Evolutionary conservation across 2,113 vertebrate genomes (phyloP).

Genomic region (Percina caprodes): DNA sequence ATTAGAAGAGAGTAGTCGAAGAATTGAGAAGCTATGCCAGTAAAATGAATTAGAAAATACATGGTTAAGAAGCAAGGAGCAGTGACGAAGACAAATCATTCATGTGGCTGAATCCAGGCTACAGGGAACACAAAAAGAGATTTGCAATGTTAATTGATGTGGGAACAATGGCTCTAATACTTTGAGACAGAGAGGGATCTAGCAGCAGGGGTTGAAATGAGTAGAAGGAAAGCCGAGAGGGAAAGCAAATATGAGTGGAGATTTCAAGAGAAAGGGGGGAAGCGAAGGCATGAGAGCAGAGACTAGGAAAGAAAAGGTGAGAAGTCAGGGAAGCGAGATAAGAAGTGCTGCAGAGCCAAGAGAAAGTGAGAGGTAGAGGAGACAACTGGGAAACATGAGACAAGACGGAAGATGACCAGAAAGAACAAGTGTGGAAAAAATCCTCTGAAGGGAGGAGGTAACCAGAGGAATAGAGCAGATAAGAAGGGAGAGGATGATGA

Average conservation of each 20-base stretch:
- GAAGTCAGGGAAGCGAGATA: background rate
- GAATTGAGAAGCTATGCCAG: constrained; percentile 6
- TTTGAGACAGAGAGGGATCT: constrained; percentile 34
- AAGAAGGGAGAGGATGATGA: background rate
- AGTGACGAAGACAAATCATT: constrained; percentile 43
- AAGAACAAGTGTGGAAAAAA: background rate
- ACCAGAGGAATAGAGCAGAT: constrained; percentile 9
- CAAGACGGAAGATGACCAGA: background rate
- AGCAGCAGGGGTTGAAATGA: constrained; percentile 2
- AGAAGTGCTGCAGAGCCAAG: background rate
- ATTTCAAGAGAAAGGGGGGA: background rate
- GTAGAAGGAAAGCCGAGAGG: background rate
- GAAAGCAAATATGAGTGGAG: background rate
- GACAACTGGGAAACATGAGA: background rate
- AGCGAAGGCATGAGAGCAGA: background rate
- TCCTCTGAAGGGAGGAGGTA: background rate
- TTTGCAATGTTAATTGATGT: constrained; percentile 63
- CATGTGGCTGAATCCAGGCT: constrained; percentile 35
- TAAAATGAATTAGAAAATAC: constrained; percentile 45
- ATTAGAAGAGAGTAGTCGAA: constrained; percentile 3
- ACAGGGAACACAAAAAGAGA: constrained; percentile 25
- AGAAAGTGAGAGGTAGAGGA: background rate
- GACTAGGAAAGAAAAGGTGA: background rate
- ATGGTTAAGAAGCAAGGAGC: constrained; percentile 33
- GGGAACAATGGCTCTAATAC: constrained; percentile 54